Conservation (phyloP, 2,888 invertebrate species). For the Hartigia nigra region DNA sequence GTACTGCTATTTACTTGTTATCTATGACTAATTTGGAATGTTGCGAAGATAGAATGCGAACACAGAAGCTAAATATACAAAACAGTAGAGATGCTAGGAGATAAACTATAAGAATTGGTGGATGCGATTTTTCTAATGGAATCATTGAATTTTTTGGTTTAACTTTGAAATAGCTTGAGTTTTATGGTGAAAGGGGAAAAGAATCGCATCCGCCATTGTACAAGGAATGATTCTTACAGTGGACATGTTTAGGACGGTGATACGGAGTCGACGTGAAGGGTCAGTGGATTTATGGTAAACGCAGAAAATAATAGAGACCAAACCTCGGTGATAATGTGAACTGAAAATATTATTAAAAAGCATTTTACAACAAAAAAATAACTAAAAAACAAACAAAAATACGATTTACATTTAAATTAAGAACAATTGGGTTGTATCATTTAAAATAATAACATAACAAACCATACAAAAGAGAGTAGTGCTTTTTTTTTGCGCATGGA, state of each 20-base stretch:
- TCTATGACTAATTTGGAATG: slow-evolving; percentile 15
- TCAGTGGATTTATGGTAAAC: background rate
- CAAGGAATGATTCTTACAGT: background rate
- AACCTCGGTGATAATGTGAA: slow-evolving; percentile 61
- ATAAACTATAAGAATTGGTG: background rate
- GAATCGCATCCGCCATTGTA: background rate
- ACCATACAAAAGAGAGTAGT: slow-evolving; percentile 59
- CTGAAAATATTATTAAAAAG: slow-evolving; percentile 67
- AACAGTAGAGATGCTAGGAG: background rate
- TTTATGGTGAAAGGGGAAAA: no score
- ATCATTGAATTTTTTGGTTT: background rate
- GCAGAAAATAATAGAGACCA: slow-evolving; percentile 43
- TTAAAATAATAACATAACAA: slow-evolving; percentile 66
- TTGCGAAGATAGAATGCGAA: background rate
- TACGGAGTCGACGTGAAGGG: background rate
- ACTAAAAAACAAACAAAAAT: slow-evolving; percentile 67
- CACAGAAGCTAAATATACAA: background rate
- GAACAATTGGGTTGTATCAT: slow-evolving; percentile 64
- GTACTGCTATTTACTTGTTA: background rate
- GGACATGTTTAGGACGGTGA: background rate
- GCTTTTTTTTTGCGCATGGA: background rate
- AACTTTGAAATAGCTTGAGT: background rate
- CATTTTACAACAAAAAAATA: slow-evolving; percentile 67
- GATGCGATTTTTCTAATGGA: background rate
- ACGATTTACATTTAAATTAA: slow-evolving; percentile 67